Conservation (phyloP, 2,113 vertebrate genomes). For the Pituophis catenifer region DNA sequence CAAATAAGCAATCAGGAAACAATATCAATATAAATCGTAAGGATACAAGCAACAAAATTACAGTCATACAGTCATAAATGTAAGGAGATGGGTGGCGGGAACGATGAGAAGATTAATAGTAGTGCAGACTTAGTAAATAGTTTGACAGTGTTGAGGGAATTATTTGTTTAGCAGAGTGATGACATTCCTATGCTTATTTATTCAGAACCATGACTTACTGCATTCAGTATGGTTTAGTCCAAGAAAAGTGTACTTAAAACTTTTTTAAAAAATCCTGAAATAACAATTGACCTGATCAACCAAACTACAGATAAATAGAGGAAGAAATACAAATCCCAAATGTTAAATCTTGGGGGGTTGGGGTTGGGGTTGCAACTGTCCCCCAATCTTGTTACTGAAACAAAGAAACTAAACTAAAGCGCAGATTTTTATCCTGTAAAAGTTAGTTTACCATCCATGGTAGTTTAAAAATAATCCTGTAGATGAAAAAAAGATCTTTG, state of each 20-base stretch:
- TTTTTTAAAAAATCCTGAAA: not conserved
- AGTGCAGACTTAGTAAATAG: no score
- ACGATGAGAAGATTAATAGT: no score
- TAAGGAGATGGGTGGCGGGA: no score
- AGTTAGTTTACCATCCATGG: not conserved
- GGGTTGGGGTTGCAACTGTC: not conserved
- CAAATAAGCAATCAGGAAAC: no score
- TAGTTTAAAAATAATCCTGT: not conserved
- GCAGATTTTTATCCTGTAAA: not conserved
- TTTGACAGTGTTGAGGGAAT: no score
- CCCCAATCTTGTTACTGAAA: not conserved
- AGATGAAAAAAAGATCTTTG: not conserved
- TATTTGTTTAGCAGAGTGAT: no score
- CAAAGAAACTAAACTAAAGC: not conserved
- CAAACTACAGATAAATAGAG: not conserved
- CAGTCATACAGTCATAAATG: no score
- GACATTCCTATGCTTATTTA: not conserved
- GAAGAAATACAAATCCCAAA: not conserved
- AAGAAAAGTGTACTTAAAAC: not conserved
- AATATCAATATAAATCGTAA: no score
- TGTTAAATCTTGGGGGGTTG: not conserved
- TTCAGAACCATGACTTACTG: not conserved
- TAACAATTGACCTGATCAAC: conserved; percentile 27
- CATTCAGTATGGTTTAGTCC: not conserved
- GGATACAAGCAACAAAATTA: no score